Evolutionary conservation across 2,888 invertebrate genomes (phyloP), one percentile per base, ranked within the genome.

Genomic region (Anarsia innoxiella): DNA sequence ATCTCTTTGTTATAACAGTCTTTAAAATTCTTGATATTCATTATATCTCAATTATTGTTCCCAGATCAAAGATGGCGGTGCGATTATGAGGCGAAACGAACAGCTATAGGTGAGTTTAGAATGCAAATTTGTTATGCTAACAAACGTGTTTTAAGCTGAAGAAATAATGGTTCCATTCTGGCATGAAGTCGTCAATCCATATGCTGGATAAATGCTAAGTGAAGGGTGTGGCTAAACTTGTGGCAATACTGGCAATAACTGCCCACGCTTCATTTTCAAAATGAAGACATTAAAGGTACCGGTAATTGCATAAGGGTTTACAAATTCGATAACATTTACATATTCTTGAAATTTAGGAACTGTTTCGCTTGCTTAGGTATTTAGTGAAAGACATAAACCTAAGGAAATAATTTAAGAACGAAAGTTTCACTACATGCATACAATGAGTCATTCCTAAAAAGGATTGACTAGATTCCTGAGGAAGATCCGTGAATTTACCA

Each of bases 11-110:
- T n/a, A n/a, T n/a, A n/a, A n/a, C n/a, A n/a, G n/a, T n/a, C n/a
- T n/a, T n/a, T n/a, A n/a, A n/a, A n/a, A n/a, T n/a, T n/a, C n/a
- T n/a, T n/a, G n/a, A n/a, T n/a, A n/a, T n/a, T n/a, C n/a, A n/a
- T n/a, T n/a, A n/a, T 19, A 19, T 48, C 44, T 51, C 59, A 56
- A 58, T n/a, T n/a, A n/a, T 66, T 78, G 55, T 66, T 68, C 54
- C 29, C 82, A 82, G 83, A 70, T 75, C 51, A 55, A 70, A 58
- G 53, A 80, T 80, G 79, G 62, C 64, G 58, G 52, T 48, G 53
- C 68, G 71, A 66, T 78, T 77, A 80, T 80, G 79, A 80, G 65
- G 58, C 53, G 54, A 55, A 50, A 54, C 56, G 56, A 63, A 58
- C 63, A 44, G 57, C 53, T 65, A 67, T 69, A 78, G 75, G 82